Base-by-base conservation (phyloP, 2,888 invertebrate species). In the Agrypnus murinus region DNA sequence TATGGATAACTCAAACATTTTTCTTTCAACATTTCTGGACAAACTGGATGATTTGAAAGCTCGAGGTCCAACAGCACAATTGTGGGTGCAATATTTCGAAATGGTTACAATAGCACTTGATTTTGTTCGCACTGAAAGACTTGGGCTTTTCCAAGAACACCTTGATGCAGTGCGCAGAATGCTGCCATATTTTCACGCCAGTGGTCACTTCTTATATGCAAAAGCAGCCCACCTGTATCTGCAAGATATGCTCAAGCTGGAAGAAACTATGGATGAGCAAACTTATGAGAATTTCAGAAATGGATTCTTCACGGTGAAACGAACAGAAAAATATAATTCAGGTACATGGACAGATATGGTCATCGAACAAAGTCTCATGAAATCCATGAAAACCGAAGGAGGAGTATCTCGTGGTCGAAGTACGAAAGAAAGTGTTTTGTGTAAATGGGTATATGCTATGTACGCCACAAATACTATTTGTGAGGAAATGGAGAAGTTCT, bases 91-190 rank as follows among this genome's bases (percentile, higher is more conserved):
- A 55, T 55, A 55, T 55, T 32, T 55, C 34, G 55, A n/a, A n/a
- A n/a, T n/a, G n/a, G n/a, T n/a, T n/a, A n/a, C 59, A 19, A 70
- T 70, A 70, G 59, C 55, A 7, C 60, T 65, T 50, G 60, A 65
- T 19, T 71, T 74, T 69, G 70, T 80, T 66, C 67, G 75, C 45
- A 79, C 80, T 71, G 79, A 79, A 76, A 71, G 80, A 38, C 57
- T 76, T 48, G 81, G 76, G 46, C 65, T 73, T 74, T 76, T 55
- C 10, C n/a, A 80, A 74, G 74, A 67, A 65, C 81, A 84, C 78
- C 69, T 83, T 34, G 66, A 80, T 80, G 53, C 70, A 74, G 74
- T 78, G 45, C 59, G 53, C 73, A 74, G 74, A 80, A 83, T 82
- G n/a, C n/a, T n/a, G n/a, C n/a, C n/a, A n/a, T n/a, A n/a, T n/a